Conservation (phyloP, 2,797 vertebrate genomes). For the Heteromormyrus szaboi region DNA sequence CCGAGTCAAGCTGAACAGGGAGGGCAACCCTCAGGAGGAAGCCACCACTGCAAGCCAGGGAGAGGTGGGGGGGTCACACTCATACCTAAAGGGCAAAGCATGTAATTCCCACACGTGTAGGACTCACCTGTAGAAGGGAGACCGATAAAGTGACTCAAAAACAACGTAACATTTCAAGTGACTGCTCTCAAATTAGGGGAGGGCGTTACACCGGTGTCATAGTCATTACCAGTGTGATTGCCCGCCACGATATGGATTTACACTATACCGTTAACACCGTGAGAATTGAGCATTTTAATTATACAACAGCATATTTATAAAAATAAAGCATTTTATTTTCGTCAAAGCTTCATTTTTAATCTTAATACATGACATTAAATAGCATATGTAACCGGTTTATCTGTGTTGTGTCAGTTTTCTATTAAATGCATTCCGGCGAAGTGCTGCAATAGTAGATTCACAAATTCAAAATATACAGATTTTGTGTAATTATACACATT, state of each 20-base stretch:
- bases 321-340: neutral
- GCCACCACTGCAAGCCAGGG: neutral
- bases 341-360: neutral
- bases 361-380: no score
- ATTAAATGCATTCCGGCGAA: neutral
- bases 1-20: neutral
- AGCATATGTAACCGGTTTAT: neutral
- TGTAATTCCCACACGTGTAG: neutral
- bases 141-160: neutral
- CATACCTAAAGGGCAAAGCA: neutral
- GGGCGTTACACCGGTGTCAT: neutral
- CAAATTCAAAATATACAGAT: neutral
- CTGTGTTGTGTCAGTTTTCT: neutral
- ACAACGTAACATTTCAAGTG: neutral
- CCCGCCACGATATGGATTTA: neutral
- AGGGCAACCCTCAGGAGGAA: neutral
- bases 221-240: neutral
- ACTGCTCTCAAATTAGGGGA: neutral
- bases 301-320: neutral
- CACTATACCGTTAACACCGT: neutral
- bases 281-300: neutral
- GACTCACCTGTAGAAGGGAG: neutral
- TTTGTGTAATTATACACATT: no score
- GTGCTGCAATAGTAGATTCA: neutral
- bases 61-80: neutral